Conservation (phyloP, 1,140 invertebrate species). For the Meloidogyne exigua region DNA sequence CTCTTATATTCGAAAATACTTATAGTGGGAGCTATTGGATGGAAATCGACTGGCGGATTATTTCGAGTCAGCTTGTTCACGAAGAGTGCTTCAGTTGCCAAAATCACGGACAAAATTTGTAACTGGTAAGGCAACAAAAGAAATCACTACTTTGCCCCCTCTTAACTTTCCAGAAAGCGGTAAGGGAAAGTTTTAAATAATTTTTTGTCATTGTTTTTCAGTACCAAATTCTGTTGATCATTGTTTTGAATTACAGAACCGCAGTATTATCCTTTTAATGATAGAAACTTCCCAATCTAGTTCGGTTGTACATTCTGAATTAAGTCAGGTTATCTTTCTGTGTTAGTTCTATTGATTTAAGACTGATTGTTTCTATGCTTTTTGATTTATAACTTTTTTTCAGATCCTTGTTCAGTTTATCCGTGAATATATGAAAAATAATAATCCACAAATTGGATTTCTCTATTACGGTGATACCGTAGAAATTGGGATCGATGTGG, state of each 20-base stretch:
- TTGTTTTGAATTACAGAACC: conserved; percentile 15
- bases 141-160: background rate
- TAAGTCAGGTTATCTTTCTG: background rate
- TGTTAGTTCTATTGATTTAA: no score
- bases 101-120: conserved; percentile 25
- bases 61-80: conserved; percentile 2
- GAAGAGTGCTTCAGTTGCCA: background rate
- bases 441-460: conserved; percentile 30
- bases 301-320: conserved; percentile 4
- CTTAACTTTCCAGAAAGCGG: background rate
- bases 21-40: conserved; percentile 18
- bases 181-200: background rate
- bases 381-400: no score
- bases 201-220: background rate
- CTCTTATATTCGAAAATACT: no score
- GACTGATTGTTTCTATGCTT: no score
- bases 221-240: background rate
- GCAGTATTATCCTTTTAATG: conserved; percentile 23
- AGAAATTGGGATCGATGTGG: conserved; percentile 32
- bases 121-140: background rate
- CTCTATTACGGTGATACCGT: conserved; percentile 40
- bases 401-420: conserved; percentile 24
- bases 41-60: conserved; percentile 14
- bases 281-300: conserved; percentile 30
- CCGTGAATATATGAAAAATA: conserved; percentile 20